Percentiles rank a stretch among this genome's conserved stretches.
Evolutionary conservation across 2,113 vertebrate genomes (phyloP).

Genomic region (Phasianus colchicus): DNA sequence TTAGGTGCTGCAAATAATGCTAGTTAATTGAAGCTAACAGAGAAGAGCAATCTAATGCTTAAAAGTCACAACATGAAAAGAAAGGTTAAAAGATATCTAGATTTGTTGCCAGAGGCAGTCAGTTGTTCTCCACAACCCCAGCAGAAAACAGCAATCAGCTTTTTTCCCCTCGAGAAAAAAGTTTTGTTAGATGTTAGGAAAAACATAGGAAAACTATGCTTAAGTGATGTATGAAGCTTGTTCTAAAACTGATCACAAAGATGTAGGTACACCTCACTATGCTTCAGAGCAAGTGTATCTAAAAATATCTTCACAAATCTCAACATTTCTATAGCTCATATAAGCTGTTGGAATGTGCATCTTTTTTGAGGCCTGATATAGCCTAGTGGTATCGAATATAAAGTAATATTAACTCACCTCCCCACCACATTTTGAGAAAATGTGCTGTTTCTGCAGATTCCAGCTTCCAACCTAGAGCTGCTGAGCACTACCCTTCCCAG

Average conservation of each 20-base stretch:
- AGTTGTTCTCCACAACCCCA: neutral
- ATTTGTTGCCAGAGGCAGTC: neutral
- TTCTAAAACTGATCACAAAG: neutral
- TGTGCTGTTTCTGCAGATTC: neutral
- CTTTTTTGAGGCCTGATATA: neutral
- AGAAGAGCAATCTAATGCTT: neutral
- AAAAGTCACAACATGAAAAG: neutral
- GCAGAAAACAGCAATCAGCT: neutral
- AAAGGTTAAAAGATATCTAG: neutral
- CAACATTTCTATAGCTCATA: neutral
- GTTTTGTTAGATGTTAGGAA: neutral
- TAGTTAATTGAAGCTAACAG: neutral
- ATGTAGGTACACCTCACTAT: neutral
- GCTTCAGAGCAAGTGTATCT: neutral
- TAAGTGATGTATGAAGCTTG: neutral
- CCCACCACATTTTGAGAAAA: neutral
- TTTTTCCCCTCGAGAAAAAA: neutral
- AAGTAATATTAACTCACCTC: neutral
- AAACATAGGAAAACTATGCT: neutral
- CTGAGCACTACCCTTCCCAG: neutral
- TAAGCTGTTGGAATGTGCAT: neutral
- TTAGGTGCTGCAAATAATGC: neutral
- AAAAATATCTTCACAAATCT: neutral
- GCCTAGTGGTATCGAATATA: neutral
- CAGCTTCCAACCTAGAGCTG: neutral